Percentiles rank a stretch among this genome's conserved stretches.
Evolutionary conservation across 2,888 invertebrate genomes (phyloP).

Genomic region (Drosophila mercatorum): DNA sequence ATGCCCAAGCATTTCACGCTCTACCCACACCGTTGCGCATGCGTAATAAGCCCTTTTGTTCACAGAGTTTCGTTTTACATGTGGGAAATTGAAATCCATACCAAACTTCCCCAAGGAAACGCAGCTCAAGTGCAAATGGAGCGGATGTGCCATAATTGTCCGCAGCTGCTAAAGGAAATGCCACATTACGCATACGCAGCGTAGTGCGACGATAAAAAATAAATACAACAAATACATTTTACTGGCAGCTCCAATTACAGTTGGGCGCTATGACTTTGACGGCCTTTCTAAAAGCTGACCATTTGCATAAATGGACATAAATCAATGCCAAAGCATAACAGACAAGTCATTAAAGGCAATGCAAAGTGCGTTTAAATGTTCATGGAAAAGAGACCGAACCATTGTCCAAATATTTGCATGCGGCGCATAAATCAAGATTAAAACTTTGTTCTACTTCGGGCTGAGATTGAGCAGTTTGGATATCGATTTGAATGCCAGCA

Average conservation of each 20-base stretch:
- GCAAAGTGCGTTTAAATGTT: constrained; percentile 73
- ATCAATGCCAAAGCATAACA: constrained; percentile 64
- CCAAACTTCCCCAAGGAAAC: constrained; percentile 29
- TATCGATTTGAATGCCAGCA: constrained; percentile 20
- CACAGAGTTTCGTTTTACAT: constrained; percentile 31
- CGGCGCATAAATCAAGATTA: constrained; percentile 73
- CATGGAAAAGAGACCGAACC: constrained; percentile 20
- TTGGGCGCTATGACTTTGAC: constrained; percentile 23
- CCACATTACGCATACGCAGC: constrained; percentile 63
- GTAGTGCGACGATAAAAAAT: constrained; percentile 41
- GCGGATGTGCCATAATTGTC: constrained; percentile 30
- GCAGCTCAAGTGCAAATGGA: constrained; percentile 7
- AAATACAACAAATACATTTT: not conserved
- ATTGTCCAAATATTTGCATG: constrained; percentile 78
- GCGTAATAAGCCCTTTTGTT: constrained; percentile 15
- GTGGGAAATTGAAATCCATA: constrained; percentile 49
- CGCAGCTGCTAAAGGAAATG: constrained; percentile 46
- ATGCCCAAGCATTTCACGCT: not conserved
- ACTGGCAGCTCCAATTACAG: constrained; percentile 47
- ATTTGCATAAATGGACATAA: constrained; percentile 45
- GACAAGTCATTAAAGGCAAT: constrained; percentile 70
- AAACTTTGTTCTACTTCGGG: constrained; percentile 63
- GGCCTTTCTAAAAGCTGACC: constrained; percentile 53
- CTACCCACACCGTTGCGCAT: constrained; percentile 21
- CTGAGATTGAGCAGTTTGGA: constrained; percentile 11